Conservation (phyloP, 2,888 invertebrate species). For the Anagyrus pseudococci region DNA sequence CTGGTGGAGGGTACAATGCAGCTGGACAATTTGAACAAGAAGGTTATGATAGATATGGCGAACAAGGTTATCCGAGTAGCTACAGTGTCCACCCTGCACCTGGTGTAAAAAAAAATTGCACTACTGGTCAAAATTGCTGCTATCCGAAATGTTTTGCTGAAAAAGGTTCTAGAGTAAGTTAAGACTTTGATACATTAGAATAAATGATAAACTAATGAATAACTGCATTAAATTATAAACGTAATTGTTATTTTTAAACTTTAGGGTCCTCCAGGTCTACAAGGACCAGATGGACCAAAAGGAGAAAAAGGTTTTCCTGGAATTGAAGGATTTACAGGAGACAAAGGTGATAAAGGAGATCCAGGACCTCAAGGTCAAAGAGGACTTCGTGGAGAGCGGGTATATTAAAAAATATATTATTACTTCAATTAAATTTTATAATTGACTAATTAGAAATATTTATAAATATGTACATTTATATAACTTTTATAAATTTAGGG, state of each 20-base stretch:
- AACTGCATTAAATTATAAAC: too few relatives aligned
- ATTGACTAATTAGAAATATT: background rate
- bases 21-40: slow-evolving; percentile 18
- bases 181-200: background rate
- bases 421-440: background rate
- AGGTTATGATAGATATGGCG: slow-evolving; percentile 33
- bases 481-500: slow-evolving; percentile 64
- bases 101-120: slow-evolving; percentile 67
- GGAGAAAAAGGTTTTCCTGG: slow-evolving; percentile 85
- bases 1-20: slow-evolving; percentile 11
- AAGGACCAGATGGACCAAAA: slow-evolving; percentile 76
- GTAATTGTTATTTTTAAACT: too few relatives aligned
- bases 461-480: background rate
- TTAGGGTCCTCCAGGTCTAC: slow-evolving; percentile 76
- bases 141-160: slow-evolving; percentile 88
- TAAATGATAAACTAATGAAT: too few relatives aligned
- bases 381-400: slow-evolving; percentile 83
- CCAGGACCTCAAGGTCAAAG: slow-evolving; percentile 81
- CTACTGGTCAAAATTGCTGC: slow-evolving; percentile 71
- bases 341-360: slow-evolving; percentile 90
- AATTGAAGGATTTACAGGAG: slow-evolving; percentile 82
- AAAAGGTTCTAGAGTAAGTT: slow-evolving; percentile 79
- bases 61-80: slow-evolving; percentile 59
- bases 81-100: slow-evolving; percentile 64
- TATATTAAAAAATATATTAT: slow-evolving; percentile 37